phyloP scores from a whole-genome alignment of 2,888 invertebrate species.

The Torymus tubicola region DNA sequence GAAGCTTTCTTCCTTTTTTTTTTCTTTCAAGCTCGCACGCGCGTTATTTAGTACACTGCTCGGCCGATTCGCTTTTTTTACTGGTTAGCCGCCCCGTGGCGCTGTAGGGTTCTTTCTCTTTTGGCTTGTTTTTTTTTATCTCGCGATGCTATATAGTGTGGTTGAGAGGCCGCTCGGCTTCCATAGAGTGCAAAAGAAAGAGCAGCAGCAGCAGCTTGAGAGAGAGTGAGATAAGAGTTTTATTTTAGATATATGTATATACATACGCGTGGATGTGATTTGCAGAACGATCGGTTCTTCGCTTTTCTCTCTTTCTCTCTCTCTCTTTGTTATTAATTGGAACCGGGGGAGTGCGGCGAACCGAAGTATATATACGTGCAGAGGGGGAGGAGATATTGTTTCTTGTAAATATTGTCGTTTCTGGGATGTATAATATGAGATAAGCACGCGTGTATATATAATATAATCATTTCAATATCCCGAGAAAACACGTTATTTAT shows the following conservation, averaged over 20 bases:
- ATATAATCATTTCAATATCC: no score
- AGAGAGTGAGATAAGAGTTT: no score
- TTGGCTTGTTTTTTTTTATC: not conserved
- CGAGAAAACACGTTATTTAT: no score
- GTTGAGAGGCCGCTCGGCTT: no score
- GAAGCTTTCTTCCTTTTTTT: not conserved
- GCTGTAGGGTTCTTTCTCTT: not conserved
- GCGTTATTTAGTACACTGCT: slow-evolving; percentile 27
- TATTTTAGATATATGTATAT: not conserved
- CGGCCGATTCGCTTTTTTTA: slow-evolving; percentile 8
- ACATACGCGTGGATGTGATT: not conserved
- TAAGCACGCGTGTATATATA: no score
- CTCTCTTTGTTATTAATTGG: slow-evolving; percentile 13
- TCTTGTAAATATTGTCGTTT: no score
- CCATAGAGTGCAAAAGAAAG: no score
- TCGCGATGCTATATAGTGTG: not conserved
- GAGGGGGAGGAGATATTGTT: no score
- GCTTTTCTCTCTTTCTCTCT: not conserved
- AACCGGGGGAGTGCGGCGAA: not conserved
- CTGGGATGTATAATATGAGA: no score
- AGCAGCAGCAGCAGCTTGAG: no score
- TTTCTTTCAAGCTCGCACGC: not conserved
- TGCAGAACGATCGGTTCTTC: not conserved
- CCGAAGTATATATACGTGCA: no score
- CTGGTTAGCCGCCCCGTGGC: slow-evolving; percentile 1